Base-by-base conservation (phyloP, 2,888 invertebrate species). In the Leptinotarsa juncta region DNA sequence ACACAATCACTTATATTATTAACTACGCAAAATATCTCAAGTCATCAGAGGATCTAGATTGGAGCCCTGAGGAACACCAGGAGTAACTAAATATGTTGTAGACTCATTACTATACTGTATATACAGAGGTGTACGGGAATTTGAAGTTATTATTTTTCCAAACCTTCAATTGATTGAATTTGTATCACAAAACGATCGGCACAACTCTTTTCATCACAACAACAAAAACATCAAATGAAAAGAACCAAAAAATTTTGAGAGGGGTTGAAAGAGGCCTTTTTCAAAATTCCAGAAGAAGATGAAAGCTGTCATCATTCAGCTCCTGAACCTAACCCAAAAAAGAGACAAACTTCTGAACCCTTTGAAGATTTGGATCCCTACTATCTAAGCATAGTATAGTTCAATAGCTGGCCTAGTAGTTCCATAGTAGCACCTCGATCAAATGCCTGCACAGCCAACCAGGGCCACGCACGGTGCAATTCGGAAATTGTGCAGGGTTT, bases 391-490 rank as follows among this genome's bases (percentile, higher is more conserved):
- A 83, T 86, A 84, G 82, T 84, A 84, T 16, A 77, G 84, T 83
- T 83, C 79, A 83, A 78, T 82, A 85, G 85, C 82, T 85, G 84
- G 83, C 81, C 83, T 83, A 80, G 82, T 84, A 84, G 85, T 84
- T 82, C 81, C 80, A 83, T 82, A 84, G 83, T 81, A 85, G 87
- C 86, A 86, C 86, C 82, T 81, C 81, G 80, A 80, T 80, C 50
- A 71, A 83, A 83, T 84, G 87, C 87, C 87, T 87, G 87, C 87
- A 88, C 87, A 88, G 87, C 87, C 88, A 87, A 86, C 84, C 86
- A 84, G 85, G 83, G 88, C 87, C 87, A 88, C 87, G 87, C 87
- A 88, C 87, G 86, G 83, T 85, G 70, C 60, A 71, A 65, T 67
- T 65, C 49, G 18, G 51, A 83, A 81, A 83, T 84, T 82, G 86